phyloP scores from a whole-genome alignment of 2,797 vertebrate species.

The Alauda arvensis region DNA sequence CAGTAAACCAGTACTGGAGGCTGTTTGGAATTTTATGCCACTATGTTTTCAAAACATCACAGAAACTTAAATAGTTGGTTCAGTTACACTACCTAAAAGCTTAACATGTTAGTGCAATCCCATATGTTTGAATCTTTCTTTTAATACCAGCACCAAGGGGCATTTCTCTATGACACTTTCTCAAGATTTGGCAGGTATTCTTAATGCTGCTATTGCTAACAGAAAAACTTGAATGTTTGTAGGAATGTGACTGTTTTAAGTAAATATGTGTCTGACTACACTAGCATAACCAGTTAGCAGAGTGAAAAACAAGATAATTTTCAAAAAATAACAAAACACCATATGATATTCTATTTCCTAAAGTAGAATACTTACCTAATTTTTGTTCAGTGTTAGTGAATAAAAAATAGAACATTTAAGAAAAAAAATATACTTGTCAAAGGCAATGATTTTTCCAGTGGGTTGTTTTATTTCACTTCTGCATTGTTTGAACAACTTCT shows the following conservation, averaged over 20 bases:
- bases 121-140: not conserved
- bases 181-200: not conserved
- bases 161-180: not conserved
- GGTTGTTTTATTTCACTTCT: not conserved
- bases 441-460: not conserved
- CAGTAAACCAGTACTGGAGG: constrained; percentile 17
- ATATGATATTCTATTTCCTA: not conserved
- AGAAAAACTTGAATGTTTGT: not conserved
- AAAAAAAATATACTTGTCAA: not conserved
- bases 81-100: constrained; percentile 11
- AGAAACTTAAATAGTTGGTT: constrained; percentile 12
- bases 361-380: not conserved
- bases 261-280: not conserved
- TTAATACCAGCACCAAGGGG: not conserved
- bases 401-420: not conserved
- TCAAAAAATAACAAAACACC: not conserved
- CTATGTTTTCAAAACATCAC: constrained; percentile 41
- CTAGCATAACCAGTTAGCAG: not conserved
- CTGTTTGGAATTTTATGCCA: constrained; percentile 3
- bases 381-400: not conserved
- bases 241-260: not conserved
- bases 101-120: not conserved
- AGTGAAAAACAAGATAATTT: not conserved
- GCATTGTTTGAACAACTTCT: not conserved
- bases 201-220: not conserved